Evolutionary conservation across 2,888 invertebrate species (phyloP).

Genomic region (Isotomurus palustris): DNA sequence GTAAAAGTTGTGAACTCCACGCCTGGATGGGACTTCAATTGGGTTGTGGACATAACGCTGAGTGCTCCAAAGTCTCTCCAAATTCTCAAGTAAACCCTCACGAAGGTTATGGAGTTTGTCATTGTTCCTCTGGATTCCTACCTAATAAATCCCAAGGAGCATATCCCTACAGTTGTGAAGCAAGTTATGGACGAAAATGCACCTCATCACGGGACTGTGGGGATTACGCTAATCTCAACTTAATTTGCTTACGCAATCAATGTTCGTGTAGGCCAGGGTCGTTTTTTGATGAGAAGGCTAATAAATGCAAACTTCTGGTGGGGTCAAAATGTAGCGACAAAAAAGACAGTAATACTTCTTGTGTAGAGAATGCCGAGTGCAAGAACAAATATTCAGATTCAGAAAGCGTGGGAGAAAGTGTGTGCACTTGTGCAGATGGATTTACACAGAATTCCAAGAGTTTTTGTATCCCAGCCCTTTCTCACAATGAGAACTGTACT

Average conservation of each 20-base stretch:
- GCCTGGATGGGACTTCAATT: not conserved
- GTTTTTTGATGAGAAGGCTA: not conserved
- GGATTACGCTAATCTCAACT: not conserved
- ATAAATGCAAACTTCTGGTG: not conserved
- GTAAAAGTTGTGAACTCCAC: not conserved
- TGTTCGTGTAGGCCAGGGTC: slow-evolving; percentile 3
- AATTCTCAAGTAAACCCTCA: too few species aligned
- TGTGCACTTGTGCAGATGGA: not conserved
- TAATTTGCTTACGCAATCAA: not conserved
- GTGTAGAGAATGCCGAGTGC: slow-evolving; percentile 1
- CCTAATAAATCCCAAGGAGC: too few species aligned
- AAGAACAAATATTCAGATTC: not conserved
- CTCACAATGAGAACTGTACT: too few species aligned
- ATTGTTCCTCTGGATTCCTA: not conserved
- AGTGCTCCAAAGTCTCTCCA: not conserved
- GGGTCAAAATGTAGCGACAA: not conserved
- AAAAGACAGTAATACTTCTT: not conserved
- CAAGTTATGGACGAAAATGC: not conserved
- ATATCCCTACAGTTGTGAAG: not conserved
- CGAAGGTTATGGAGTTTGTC: not conserved
- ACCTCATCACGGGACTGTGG: not conserved
- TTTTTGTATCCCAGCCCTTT: too few species aligned
- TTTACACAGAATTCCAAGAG: too few species aligned
- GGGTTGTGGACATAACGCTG: not conserved
- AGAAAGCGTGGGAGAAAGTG: not conserved